Percentiles rank a stretch among this genome's conserved stretches.
phyloP scores from a whole-genome alignment of 2,888 invertebrate genomes.

The Lathronympha strigana region DNA sequence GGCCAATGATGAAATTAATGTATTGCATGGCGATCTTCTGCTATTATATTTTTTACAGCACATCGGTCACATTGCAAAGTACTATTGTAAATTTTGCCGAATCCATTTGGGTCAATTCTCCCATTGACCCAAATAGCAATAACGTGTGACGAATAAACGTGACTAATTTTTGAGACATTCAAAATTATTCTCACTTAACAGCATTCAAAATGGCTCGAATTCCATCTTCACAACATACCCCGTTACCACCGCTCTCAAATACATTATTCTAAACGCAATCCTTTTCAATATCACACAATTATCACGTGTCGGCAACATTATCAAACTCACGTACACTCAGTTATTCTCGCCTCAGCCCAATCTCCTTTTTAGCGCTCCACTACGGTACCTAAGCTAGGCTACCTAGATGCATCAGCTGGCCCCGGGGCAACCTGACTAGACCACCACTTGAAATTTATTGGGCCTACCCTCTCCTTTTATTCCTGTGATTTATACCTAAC shows the following conservation, averaged over 20 bases:
- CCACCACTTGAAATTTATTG: constrained; percentile 59
- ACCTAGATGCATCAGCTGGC: constrained; percentile 46
- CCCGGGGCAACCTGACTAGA: constrained; percentile 49
- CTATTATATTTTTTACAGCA: too few species aligned
- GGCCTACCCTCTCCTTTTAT: constrained; percentile 48
- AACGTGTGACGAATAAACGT: too few species aligned
- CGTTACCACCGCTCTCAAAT: not conserved
- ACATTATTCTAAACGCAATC: constrained; percentile 16
- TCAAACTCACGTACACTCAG: constrained; percentile 39
- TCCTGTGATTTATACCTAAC: constrained; percentile 53
- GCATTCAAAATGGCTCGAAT: too few species aligned
- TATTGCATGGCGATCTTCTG: too few species aligned
- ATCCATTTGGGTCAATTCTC: too few species aligned
- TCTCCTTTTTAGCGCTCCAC: constrained; percentile 41
- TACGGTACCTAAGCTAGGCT: constrained; percentile 34
- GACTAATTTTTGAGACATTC: too few species aligned
- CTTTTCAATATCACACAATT: constrained; percentile 36
- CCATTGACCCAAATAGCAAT: too few species aligned
- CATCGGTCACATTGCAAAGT: too few species aligned
- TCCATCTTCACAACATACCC: not conserved
- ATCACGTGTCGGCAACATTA: constrained; percentile 29
- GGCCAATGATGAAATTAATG: too few species aligned
- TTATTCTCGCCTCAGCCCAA: constrained; percentile 29
- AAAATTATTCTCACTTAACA: too few species aligned
- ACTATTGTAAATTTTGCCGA: too few species aligned